Conservation (phyloP, 1,140 invertebrate genomes). For the Zaprionus capensis region DNA sequence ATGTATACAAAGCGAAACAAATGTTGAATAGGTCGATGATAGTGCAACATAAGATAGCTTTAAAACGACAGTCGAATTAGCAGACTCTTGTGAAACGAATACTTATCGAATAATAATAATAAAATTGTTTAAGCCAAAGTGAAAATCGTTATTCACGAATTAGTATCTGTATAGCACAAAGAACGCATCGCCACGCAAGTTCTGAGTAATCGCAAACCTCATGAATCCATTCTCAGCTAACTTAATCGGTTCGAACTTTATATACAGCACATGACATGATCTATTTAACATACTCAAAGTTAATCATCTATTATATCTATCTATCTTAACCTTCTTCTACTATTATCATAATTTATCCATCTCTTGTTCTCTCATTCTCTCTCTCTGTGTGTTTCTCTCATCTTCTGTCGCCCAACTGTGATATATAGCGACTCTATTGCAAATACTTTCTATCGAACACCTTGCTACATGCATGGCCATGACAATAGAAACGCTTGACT, state of each 20-base stretch:
- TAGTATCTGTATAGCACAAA: conserved; percentile 15
- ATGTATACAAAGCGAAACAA: not conserved
- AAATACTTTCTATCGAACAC: conserved; percentile 9
- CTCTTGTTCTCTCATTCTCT: not conserved
- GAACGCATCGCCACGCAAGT: not conserved
- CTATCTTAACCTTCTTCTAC: not conserved
- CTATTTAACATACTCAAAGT: not conserved
- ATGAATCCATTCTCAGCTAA: not conserved
- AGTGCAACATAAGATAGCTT: conserved; percentile 6
- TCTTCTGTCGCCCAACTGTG: not conserved
- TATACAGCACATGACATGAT: not conserved
- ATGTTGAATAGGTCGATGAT: not conserved
- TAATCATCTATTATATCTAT: not conserved
- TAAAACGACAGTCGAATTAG: conserved; percentile 23
- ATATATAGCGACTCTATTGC: not conserved
- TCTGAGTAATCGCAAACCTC: conserved; percentile 4
- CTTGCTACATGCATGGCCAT: conserved; percentile 12
- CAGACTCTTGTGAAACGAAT: conserved; percentile 22
- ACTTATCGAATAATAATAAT: conserved; percentile 41
- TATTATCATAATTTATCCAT: too few species aligned
- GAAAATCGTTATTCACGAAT: conserved; percentile 39
- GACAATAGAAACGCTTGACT: conserved; percentile 36
- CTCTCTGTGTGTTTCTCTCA: not conserved
- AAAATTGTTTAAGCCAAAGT: conserved; percentile 16
- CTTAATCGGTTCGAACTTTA: not conserved